Percentiles rank a stretch among this genome's conserved stretches.
Evolutionary conservation across 92 coral and sea anemone species (phyloP).

Genomic region (Epizoanthus fatuus): DNA sequence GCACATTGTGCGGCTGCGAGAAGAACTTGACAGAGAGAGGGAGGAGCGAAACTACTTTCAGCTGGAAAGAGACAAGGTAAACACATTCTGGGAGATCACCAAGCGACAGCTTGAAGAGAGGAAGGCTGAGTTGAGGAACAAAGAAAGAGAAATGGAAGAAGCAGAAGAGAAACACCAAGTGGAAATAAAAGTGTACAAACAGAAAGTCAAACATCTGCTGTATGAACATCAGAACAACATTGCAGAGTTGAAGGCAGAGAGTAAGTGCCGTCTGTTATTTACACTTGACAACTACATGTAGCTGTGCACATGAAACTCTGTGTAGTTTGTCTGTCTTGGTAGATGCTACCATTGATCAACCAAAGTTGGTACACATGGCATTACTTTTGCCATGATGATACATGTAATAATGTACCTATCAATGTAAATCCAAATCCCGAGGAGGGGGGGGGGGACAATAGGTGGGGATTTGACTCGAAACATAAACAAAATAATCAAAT

Average conservation of each 20-base stretch:
- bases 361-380: too few species aligned
- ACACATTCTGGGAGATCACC: constrained; percentile 99
- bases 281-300: background rate
- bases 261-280: constrained; percentile 62
- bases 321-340: too few species aligned
- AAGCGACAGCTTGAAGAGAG: constrained; percentile 94
- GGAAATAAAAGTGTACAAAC: constrained; percentile 98
- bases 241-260: constrained; percentile 97
- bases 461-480: too few species aligned
- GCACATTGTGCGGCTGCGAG: constrained; percentile 95
- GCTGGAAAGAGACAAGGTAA: constrained; percentile 96
- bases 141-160: constrained; percentile 98
- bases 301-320: too few species aligned
- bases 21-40: constrained; percentile 96
- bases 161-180: constrained; percentile 99
- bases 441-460: too few species aligned
- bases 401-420: too few species aligned
- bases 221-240: constrained; percentile 99
- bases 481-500: too few species aligned
- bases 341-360: too few species aligned
- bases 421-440: too few species aligned
- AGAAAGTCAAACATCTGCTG: constrained; percentile 95
- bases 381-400: too few species aligned
- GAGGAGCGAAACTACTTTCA: constrained; percentile 98
- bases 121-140: constrained; percentile 93